Conservation (phyloP, 2,113 vertebrate genomes). For the Rousettus leschenaultii region DNA sequence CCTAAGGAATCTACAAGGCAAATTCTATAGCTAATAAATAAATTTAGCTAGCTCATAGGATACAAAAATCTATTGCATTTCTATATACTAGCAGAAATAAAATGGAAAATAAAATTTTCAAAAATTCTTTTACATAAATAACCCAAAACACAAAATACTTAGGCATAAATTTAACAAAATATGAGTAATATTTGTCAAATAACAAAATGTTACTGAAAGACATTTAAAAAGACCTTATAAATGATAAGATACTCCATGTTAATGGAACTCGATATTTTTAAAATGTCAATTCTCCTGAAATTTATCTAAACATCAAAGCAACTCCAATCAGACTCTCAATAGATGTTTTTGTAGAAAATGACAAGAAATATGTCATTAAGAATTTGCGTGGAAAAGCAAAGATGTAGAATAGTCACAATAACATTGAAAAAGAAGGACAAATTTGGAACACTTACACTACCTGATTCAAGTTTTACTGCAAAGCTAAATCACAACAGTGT, state of each 20-base stretch:
- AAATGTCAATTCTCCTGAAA: background rate
- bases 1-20: background rate
- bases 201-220: background rate
- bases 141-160: background rate
- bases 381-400: constrained; percentile 12
- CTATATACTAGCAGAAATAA: background rate
- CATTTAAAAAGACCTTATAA: background rate
- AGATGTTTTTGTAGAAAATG: background rate
- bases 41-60: background rate
- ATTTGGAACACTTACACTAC: background rate
- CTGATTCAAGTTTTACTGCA: background rate
- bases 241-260: background rate
- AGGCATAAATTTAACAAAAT: background rate
- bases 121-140: background rate
- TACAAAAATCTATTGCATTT: background rate
- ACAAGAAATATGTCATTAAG: background rate
- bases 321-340: background rate
- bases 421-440: background rate
- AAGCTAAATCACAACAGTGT: background rate
- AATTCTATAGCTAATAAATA: background rate
- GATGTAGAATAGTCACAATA: background rate
- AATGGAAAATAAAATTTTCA: background rate
- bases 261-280: background rate
- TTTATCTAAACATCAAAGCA: background rate
- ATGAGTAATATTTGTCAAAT: background rate